Evolutionary conservation across 2,888 invertebrate genomes (phyloP), one percentile per base, ranked within the genome.

Genomic region (Pyrrhosoma nymphula): DNA sequence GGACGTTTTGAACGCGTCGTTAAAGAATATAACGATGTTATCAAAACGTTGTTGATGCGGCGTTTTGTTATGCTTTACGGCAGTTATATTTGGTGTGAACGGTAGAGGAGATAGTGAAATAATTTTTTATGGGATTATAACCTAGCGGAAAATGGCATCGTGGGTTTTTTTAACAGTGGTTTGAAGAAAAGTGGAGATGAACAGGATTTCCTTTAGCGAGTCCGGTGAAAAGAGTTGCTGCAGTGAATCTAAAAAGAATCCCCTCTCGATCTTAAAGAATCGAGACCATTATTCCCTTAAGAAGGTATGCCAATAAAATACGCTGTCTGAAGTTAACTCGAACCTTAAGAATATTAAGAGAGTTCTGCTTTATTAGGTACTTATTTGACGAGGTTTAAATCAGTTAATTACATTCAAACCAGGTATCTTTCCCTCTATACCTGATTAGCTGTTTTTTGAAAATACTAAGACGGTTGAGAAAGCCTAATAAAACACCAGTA

Each of bases 21-120:
- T 82, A 35, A 82, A 82, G 35, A n/a, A 35, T 82, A 82, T 82
- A 82, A 82, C 82, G 82, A 82, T 30, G 82, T 82, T 82, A 82
- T 82, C 82, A 82, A 82, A 35, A 35, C 82, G 30, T 35, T 30
- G 82, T 16, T 35, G 82, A n/a, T 18, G 82, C 82, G 35, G 12
- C 26, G 35, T 82, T 82, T 82, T 35, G 82, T 16, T 16, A 82
- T 35, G 82, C 82, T 82, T 82, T 30, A 82, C 35, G 82, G 82
- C 14, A 82, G 82, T 35, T 82, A 82, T 82, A 82, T 82, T 82
- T 82, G 82, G 82, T 82, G 82, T 35, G 30, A 82, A 82, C 35
- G 14, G n/a, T 35, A 16, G 82, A 35, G 35, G 16, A 35, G 35
- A 18, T 35, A 1, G 82, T 18, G 30, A 82, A 82, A 82, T 35